Base-by-base conservation (phyloP, 2,888 invertebrate species). In the Morpho helenor region DNA sequence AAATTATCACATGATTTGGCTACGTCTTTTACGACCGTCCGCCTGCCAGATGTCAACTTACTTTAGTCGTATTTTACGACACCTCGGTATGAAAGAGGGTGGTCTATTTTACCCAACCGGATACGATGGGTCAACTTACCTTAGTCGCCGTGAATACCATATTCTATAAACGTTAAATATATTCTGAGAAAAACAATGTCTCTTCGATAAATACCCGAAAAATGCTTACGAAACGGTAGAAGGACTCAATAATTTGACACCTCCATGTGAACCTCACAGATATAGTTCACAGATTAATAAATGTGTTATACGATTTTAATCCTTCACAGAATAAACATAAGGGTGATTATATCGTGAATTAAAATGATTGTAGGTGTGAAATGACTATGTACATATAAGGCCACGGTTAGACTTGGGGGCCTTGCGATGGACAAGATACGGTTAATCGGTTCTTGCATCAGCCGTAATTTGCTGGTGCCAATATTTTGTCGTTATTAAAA, bases 401-500 rank as follows among this genome's bases (percentile, higher is more conserved):
- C 42, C 46, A 46, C 31, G 49, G 41, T 49, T 49, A 53, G 58
- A 49, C 53, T 58, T 40, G 23, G 23, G 53, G 52, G 46, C 53
- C 46, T 55, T 52, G 46, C 16, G 56, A 57, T 57, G 53, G 9
- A 60, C 52, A 50, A 53, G 53, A 40, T 49, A 56, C 8, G 43
- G 49, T 53, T 58, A 50, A 58, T 60, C 56, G 43, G 7, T 39
- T 53, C 50, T 52, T 52, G 56, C 60, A 48, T 50, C 53, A 49
- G 7, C 8, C 7, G 53, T 54, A 60, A 53, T 60, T 60, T 53
- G 52, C 60, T 53, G 58, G 42, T 53, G 49, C 48, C 54, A 45
- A 53, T 53, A 57, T 49, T 52, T 47, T 59, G 40, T 49, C 52
- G 56, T 60, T 60, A 60, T 57, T 50, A 47, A 57, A 49, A 56